Evolutionary conservation across 2,888 invertebrate species (phyloP), one percentile per base, ranked within the genome.

Genomic region (Rugalucina vietnamica): DNA sequence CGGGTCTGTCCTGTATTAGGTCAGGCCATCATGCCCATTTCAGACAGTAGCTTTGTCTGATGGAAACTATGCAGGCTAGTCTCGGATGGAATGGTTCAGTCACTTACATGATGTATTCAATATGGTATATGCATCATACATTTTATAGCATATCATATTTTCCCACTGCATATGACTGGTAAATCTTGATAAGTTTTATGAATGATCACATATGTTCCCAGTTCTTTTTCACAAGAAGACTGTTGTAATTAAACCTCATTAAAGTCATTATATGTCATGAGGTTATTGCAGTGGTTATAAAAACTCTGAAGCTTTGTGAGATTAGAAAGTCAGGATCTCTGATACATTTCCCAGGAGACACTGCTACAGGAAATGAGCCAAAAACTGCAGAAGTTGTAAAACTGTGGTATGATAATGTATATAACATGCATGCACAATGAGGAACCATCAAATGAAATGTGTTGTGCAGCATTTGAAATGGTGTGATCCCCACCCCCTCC

Each of bases 221-320:
- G n/a, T n/a, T n/a, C 65, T 32, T 65, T 65, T 65, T 65, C 34
- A 65, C 65, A 65, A 34, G 18, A 65, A 65, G 34, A 34, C 21
- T 65, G 65, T 65, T 65, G 65, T 65, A 65, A 65, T 65, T 65
- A 65, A 65, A 65, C 32, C 34, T 32, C 65, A 65, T 65, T 34
- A 65, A 29, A 65, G 21, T 65, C 24, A 29, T 29, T 65, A 1
- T 1, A 57, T 34, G 65, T 65, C 65, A n/a, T 1, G 34, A 18
- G 65, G 65, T 65, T 65, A 34, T 65, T 32, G 21, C 21, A 18
- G 34, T 65, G 65, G 65, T 65, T 65, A n/a, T 65, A 65, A 65
- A 65, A 65, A 29, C 18, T 10, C 14, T 34, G 65, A 18, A 65
- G 18, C 34, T 18, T 34, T 34, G 34, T 65, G 65, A 65, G 65